phyloP scores from a whole-genome alignment of 2,888 invertebrate genomes.

The Mechanitis mazaeus region DNA sequence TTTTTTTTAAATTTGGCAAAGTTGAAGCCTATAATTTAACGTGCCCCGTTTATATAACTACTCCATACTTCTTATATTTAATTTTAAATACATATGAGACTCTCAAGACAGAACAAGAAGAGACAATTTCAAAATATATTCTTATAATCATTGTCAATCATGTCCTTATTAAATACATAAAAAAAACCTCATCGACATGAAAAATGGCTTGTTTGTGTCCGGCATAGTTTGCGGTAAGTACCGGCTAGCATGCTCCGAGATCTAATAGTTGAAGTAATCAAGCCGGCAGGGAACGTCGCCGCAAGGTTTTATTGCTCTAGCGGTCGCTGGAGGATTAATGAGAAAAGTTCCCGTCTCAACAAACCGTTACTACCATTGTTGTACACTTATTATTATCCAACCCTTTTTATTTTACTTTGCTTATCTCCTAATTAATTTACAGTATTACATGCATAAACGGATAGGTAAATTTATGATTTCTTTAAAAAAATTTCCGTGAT shows the following conservation, averaged over 20 bases:
- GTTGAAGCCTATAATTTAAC: not conserved
- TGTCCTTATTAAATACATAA: no score
- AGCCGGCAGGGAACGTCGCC: constrained; percentile 17
- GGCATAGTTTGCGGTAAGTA: constrained; percentile 3
- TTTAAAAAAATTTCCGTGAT: no score
- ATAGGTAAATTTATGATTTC: no score
- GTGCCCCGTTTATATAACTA: not conserved
- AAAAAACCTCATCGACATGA: no score
- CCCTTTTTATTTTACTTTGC: not conserved
- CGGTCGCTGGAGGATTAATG: constrained; percentile 23
- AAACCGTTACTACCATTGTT: constrained; percentile 18
- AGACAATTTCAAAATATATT: no score
- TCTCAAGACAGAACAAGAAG: no score
- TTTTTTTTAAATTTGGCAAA: constrained; percentile 4
- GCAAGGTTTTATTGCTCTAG: constrained; percentile 19
- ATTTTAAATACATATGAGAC: no score
- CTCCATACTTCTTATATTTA: no score
- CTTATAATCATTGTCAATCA: no score
- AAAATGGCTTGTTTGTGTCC: constrained; percentile 3
- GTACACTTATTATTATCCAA: not conserved
- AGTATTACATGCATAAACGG: no score
- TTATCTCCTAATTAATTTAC: not conserved
- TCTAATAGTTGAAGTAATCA: constrained; percentile 23
- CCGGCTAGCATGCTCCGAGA: constrained; percentile 14
- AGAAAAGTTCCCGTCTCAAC: constrained; percentile 19